phyloP scores from a whole-genome alignment of 2,113 vertebrate species.

The Rhagologus leucostigma region DNA sequence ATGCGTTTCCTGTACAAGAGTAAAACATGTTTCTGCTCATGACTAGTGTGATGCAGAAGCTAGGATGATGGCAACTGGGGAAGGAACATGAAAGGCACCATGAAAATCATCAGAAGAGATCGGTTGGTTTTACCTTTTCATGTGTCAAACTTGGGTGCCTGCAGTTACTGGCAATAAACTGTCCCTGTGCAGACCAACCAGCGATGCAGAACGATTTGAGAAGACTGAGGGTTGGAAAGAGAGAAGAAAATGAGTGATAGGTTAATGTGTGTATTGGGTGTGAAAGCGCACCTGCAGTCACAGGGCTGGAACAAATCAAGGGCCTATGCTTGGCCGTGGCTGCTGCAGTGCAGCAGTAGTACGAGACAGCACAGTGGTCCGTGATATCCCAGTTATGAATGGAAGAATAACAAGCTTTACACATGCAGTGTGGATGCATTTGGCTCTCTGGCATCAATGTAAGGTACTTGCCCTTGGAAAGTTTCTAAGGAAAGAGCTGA shows the following conservation, averaged over 20 bases:
- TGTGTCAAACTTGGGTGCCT: neutral
- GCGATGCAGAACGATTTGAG: neutral
- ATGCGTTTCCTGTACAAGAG: neutral
- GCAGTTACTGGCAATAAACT: neutral
- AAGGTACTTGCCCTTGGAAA: neutral
- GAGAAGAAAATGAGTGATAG: neutral
- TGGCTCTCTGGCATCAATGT: neutral
- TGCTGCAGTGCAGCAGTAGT: neutral
- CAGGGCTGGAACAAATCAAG: neutral
- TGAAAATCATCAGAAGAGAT: neutral
- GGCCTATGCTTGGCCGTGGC: neutral
- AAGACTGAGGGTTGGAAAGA: neutral
- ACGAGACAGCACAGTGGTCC: neutral
- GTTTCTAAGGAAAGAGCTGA: neutral
- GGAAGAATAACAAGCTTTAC: neutral
- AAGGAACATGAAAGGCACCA: neutral
- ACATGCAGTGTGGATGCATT: neutral
- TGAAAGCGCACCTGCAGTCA: neutral
- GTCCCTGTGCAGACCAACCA: neutral
- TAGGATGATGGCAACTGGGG: neutral
- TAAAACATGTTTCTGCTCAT: neutral
- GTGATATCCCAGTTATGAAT: fast-evolving
- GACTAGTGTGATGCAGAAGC: neutral
- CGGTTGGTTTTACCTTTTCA: neutral
- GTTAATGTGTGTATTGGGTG: neutral